Evolutionary conservation across 2,113 vertebrate species (phyloP).

Genomic region (Bucco capensis): DNA sequence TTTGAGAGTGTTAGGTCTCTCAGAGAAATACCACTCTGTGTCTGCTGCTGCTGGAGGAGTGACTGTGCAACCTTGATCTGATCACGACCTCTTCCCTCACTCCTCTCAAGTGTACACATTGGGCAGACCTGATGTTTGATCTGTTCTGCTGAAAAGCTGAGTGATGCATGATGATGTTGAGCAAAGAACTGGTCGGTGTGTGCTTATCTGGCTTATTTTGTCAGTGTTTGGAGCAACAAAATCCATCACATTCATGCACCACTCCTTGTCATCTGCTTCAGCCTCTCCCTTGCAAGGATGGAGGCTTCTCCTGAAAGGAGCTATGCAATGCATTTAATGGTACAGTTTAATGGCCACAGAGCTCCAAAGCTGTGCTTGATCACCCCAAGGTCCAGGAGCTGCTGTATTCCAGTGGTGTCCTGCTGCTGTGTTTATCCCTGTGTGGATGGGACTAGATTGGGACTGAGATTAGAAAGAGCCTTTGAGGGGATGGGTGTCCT

Average conservation of each 20-base stretch:
- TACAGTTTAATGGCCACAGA: neutral
- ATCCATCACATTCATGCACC: slow-evolving; percentile 5
- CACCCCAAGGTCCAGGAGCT: neutral
- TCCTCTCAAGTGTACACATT: neutral
- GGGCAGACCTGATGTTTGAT: neutral
- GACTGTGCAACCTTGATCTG: neutral
- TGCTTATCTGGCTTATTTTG: slow-evolving; percentile 22
- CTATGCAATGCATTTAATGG: neutral
- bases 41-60: neutral
- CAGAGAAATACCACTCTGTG: neutral
- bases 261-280: neutral
- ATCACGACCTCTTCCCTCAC: neutral
- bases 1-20: neutral
- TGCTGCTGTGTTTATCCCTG: neutral
- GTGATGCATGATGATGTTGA: neutral
- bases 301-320: neutral
- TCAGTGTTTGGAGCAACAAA: neutral
- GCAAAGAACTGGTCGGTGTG: neutral
- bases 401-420: neutral
- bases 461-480: neutral
- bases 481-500: neutral
- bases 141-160: neutral
- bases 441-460: neutral
- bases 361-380: neutral
- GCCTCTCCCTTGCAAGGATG: neutral